Percentiles rank a stretch among this genome's conserved stretches.
Evolutionary conservation across 2,888 invertebrate genomes (phyloP).

Genomic region (Corythucha ciliata): DNA sequence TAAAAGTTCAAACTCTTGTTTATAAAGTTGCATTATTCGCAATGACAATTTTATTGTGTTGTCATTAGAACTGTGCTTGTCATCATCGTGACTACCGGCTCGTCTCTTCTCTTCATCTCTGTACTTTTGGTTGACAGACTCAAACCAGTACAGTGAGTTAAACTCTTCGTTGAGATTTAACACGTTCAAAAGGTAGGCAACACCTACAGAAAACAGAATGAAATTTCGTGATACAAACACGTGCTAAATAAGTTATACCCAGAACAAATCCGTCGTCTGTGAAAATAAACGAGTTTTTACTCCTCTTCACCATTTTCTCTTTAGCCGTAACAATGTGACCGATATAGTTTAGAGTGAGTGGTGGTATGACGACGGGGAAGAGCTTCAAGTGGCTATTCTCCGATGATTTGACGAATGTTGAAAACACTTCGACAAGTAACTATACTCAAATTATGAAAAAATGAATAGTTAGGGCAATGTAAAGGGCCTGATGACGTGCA

Average conservation of each 20-base stretch:
- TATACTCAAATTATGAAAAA: slow-evolving; percentile 34
- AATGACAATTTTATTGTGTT: slow-evolving; percentile 81
- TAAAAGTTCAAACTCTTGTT: too few species aligned
- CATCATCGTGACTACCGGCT: slow-evolving; percentile 6
- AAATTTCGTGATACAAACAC: slow-evolving; percentile 1
- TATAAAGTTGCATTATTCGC: slow-evolving; percentile 66
- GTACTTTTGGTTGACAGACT: slow-evolving; percentile 69
- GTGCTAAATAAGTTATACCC: slow-evolving; percentile 49
- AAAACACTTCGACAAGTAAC: slow-evolving; percentile 82
- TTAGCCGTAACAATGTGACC: slow-evolving; percentile 87
- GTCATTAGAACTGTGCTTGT: slow-evolving; percentile 53
- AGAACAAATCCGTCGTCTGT: slow-evolving; percentile 98
- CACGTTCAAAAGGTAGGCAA: slow-evolving; percentile 84
- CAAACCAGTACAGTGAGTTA: slow-evolving; percentile 92
- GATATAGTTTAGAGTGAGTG: slow-evolving; percentile 86
- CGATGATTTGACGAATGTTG: slow-evolving; percentile 47
- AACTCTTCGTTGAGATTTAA: slow-evolving; percentile 78
- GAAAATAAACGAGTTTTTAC: slow-evolving; percentile 77
- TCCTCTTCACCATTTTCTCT: slow-evolving; percentile 80
- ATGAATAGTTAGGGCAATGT: background rate
- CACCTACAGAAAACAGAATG: slow-evolving; percentile 42
- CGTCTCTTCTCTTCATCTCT: slow-evolving; percentile 55
- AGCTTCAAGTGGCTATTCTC: slow-evolving; percentile 61
- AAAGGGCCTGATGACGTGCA: background rate
- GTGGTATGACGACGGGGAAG: slow-evolving; percentile 88